phyloP scores from a whole-genome alignment of 1,140 invertebrate genomes.

The Rhopalosiphum padi region DNA sequence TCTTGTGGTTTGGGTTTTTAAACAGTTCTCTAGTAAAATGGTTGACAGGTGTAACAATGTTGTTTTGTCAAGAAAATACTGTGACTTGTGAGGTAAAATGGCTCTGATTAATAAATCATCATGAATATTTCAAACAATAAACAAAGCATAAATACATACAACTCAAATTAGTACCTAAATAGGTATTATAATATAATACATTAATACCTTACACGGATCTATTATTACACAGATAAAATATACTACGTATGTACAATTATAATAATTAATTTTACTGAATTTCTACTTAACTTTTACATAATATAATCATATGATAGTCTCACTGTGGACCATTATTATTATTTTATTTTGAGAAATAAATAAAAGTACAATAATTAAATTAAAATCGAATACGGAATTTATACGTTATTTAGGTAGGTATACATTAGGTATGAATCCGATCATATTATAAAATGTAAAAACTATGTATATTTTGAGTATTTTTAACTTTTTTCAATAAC shows the following conservation, averaged over 20 bases:
- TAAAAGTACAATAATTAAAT: too few species aligned
- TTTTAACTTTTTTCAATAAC: not conserved
- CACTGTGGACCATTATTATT: too few species aligned
- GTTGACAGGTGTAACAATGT: not conserved
- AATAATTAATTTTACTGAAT: not conserved
- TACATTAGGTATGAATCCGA: not conserved
- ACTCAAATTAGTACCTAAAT: not conserved
- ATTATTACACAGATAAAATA: not conserved
- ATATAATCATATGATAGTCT: not conserved
- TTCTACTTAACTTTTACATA: not conserved
- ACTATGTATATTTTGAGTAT: not conserved
- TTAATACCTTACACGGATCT: too few species aligned
- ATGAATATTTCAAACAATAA: not conserved
- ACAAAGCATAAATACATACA: not conserved
- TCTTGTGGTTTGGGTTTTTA: not conserved
- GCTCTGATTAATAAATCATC: not conserved
- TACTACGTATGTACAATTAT: not conserved
- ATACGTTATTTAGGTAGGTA: not conserved
- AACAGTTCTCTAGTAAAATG: not conserved
- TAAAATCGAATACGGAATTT: not conserved
- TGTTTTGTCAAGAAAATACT: not conserved
- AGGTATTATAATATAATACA: too few species aligned
- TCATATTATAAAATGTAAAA: not conserved
- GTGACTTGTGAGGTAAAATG: not conserved
- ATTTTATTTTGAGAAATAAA: too few species aligned